These are phyloP conservation scores for Synanceia verrucosa DNA, from an alignment of 2,797 vertebrate genomes.

Conservation along the genomic window DNA sequence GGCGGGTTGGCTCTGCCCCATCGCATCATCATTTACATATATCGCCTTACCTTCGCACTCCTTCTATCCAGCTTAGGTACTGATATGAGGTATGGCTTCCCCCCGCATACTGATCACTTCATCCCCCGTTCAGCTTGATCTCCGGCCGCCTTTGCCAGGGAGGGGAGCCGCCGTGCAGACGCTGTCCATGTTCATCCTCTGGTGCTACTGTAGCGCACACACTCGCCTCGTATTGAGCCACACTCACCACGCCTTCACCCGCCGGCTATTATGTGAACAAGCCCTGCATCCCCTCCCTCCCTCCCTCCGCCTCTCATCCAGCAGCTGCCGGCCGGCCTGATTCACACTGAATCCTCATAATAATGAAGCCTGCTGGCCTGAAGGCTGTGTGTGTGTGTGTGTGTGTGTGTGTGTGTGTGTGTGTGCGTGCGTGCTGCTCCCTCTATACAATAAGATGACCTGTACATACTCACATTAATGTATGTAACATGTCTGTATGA, in stretches of 20 bases:
- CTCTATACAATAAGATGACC: not conserved
- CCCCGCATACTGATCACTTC: conserved; percentile 43
- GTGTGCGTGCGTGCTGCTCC: too few relatives aligned
- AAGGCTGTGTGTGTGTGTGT: conserved; percentile 33
- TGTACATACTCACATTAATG: not conserved
- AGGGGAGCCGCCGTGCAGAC: conserved; percentile 63
- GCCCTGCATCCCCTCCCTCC: conserved; percentile 46
- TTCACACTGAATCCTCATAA: conserved; percentile 55
- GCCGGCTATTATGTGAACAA: conserved; percentile 79
- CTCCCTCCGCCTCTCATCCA: conserved; percentile 53
- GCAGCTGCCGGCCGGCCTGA: conserved; percentile 74
- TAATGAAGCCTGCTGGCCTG: conserved; percentile 40
- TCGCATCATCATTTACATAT: conserved; percentile 14
- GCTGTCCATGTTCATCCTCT: conserved; percentile 66
- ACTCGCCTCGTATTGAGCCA: conserved; percentile 63
- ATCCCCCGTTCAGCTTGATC: conserved; percentile 57
- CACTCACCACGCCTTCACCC: conserved; percentile 82
- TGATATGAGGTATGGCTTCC: conserved; percentile 26
- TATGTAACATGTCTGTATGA: not conserved
- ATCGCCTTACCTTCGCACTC: conserved; percentile 67
- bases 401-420: too few relatives aligned
- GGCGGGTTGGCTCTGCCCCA: conserved; percentile 33
- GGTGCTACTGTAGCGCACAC: conserved; percentile 55
- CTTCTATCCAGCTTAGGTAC: conserved; percentile 44
- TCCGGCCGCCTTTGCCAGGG: conserved; percentile 46